Percentiles rank a stretch among this genome's conserved stretches.
These are phyloP conservation scores for Cynocephalus volans DNA, from an alignment of 2,113 vertebrate genomes.

Conservation along the genomic window DNA sequence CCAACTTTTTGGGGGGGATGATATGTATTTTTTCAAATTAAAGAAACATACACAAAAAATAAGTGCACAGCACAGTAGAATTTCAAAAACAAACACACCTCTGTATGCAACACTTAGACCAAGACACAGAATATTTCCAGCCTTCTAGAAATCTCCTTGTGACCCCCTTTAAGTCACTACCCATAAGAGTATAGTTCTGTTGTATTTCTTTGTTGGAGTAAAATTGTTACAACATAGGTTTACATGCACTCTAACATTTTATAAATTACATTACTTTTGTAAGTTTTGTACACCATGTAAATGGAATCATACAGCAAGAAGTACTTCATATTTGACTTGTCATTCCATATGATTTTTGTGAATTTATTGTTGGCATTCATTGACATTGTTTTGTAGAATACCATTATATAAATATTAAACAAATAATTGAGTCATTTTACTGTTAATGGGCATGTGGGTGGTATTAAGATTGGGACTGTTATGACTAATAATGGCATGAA, in stretches of 20 bases:
- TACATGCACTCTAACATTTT: neutral
- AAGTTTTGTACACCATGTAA: neutral
- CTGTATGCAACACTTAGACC: too few species aligned
- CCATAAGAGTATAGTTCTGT: neutral
- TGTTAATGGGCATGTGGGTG: neutral
- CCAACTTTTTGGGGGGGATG: too few species aligned
- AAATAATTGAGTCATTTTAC: neutral
- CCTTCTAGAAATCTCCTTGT: neutral
- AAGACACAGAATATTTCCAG: neutral
- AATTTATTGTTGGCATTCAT: neutral
- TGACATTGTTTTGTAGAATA: neutral
- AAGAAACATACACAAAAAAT: too few species aligned
- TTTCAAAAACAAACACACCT: too few species aligned
- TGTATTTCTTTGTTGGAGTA: neutral
- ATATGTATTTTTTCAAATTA: too few species aligned
- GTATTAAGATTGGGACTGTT: neutral
- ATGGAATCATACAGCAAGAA: neutral
- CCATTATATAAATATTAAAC: neutral
- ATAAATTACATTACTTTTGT: neutral
- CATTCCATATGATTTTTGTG: neutral
- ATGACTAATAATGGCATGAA: neutral
- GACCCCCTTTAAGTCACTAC: neutral
- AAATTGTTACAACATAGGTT: neutral
- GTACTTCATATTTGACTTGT: neutral
- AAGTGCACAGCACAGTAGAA: too few species aligned